phyloP scores from a whole-genome alignment of 2,888 invertebrate species.

The Megaustenia siamemsis region DNA sequence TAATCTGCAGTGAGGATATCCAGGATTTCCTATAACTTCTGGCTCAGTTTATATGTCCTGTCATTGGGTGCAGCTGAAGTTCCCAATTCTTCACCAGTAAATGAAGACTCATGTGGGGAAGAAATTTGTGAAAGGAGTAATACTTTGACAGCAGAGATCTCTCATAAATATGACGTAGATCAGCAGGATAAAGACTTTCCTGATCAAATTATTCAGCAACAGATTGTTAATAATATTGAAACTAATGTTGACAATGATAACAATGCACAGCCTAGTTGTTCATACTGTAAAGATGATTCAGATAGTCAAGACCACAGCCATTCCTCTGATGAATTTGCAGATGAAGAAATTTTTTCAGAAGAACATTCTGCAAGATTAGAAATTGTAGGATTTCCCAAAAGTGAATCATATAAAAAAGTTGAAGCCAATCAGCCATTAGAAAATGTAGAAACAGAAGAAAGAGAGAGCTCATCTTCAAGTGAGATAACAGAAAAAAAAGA shows the following conservation, averaged over 20 bases:
- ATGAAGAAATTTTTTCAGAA: not conserved
- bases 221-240: not conserved
- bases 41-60: not conserved
- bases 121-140: not conserved
- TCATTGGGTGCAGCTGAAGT: not conserved
- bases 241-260: not conserved
- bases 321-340: not conserved
- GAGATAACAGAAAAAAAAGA: not conserved
- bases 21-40: not conserved
- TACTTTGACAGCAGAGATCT: not conserved
- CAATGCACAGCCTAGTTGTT: too few relatives aligned
- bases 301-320: not conserved
- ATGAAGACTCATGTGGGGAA: not conserved
- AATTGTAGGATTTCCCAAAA: not conserved
- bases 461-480: not conserved
- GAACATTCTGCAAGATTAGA: constrained; percentile 2
- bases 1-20: not conserved
- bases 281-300: not conserved
- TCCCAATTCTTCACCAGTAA: not conserved
- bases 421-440: not conserved
- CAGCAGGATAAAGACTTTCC: not conserved
- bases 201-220: not conserved
- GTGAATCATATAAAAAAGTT: not conserved
- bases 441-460: not conserved
- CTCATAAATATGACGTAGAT: not conserved